Evolutionary conservation across 2,888 invertebrate genomes (phyloP).

Genomic region (Coremacera marginata): DNA sequence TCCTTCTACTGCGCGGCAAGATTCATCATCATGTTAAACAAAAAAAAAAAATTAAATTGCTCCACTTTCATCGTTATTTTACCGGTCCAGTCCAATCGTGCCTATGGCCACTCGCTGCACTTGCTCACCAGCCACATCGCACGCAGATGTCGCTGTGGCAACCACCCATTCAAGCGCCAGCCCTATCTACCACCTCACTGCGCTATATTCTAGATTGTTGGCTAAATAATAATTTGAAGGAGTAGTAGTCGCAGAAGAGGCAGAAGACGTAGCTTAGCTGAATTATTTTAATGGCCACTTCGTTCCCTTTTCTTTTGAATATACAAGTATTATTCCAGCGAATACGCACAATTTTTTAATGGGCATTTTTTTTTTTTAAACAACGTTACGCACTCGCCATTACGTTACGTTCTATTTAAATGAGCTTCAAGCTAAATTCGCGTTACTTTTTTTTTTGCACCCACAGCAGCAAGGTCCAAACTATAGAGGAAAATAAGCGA

Average conservation of each 20-base stretch:
- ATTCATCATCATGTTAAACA: slow-evolving; percentile 3
- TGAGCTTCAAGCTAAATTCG: slow-evolving; percentile 6
- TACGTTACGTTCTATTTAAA: slow-evolving; percentile 26
- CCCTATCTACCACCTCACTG: background rate
- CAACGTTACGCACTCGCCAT: slow-evolving; percentile 32
- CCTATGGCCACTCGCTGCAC: background rate
- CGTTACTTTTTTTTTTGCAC: background rate
- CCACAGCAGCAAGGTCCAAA: background rate
- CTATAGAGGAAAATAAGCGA: background rate
- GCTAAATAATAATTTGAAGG: background rate
- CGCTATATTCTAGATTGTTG: background rate
- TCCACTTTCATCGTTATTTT: background rate
- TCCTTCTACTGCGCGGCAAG: background rate
- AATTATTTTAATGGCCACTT: slow-evolving; percentile 62
- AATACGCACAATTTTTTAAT: slow-evolving; percentile 53
- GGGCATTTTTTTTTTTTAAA: slow-evolving; percentile 40
- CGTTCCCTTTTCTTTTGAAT: slow-evolving; percentile 42
- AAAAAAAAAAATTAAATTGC: slow-evolving; percentile 7
- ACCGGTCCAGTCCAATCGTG: background rate
- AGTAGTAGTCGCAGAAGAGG: background rate
- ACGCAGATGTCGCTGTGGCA: background rate
- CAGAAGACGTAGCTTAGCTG: slow-evolving; percentile 37
- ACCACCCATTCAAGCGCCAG: background rate
- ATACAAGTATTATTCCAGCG: slow-evolving; percentile 26
- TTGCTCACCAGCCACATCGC: background rate